Base-by-base conservation (phyloP, 2,113 vertebrate species). In the Seriola dumerili region DNA sequence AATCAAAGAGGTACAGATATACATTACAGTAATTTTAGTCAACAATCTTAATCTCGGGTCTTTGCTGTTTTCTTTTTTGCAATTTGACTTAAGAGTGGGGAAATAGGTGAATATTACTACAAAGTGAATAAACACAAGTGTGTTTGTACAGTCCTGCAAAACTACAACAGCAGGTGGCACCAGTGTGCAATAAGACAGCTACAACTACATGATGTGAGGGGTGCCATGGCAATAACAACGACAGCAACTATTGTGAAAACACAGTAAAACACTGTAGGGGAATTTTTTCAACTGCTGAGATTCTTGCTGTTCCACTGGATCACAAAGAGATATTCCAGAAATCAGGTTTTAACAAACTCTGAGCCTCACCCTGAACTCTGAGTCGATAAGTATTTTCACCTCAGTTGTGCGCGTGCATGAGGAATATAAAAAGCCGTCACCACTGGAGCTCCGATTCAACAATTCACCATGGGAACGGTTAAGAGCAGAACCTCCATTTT, bases 131-230 rank as follows among this genome's bases (percentile, higher is more conserved):
- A 54, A 9, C 8, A n/a, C 21, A 8, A 5, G 2, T n/a, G 21
- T 1, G 19, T 54, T 21, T 55, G 52, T n/a, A 54, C 4, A 3
- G 19, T 14, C n/a, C 5, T 44, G 38, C n/a, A 65, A 25, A 65
- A 14, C 6, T 65, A 34, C 38, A 77, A 48, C 84, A 78, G 48
- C 8, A 66, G 84, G 21, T 78, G 79, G 79, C 58, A 73, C 65
- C 29, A 16, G 5, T 50, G 69, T 58, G 21, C 54, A 0, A 9
- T 2, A 10, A 13, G 32, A 14, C 9, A 17, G 36, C 21, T 72
- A 17, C n/a, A 58, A 12, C 8, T 5, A 17, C 68, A 54, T 13
- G 29, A 13, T n/a, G 10, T 12, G n/a, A 4, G 5, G 4, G 4
- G 1, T 17, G 17, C 17, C 50, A 23, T 10, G 5, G 7, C 3